Percentiles rank a stretch among this genome's conserved stretches.
Conservation (phyloP, 2,113 vertebrate species). For the Rissa tridactyla region DNA sequence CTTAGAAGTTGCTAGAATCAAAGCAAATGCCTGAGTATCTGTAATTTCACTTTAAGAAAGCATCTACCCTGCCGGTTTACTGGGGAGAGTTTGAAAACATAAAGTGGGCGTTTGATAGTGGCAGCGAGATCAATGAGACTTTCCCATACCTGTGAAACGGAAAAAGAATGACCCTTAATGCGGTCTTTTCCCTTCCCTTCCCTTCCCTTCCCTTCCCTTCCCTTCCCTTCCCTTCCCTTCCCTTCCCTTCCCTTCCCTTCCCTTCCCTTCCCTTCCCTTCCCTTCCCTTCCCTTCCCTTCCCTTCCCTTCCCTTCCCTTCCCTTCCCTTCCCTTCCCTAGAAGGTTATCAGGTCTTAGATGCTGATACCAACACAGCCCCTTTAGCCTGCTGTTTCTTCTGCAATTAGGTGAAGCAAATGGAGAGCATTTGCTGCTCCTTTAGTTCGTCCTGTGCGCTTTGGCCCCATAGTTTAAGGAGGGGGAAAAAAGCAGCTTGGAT, state of each 20-base stretch:
- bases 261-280: too few species aligned
- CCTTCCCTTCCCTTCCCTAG: not conserved
- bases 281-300: not conserved
- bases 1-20: not conserved
- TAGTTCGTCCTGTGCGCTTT: not conserved
- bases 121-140: not conserved
- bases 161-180: not conserved
- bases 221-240: not conserved
- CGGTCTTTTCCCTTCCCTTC: not conserved
- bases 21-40: not conserved
- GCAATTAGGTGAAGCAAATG: not conserved
- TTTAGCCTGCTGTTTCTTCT: not conserved
- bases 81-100: not conserved
- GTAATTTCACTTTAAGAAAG: not conserved
- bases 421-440: not conserved
- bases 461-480: not conserved
- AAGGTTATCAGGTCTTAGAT: not conserved
- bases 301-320: not conserved
- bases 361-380: not conserved
- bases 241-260: not conserved
- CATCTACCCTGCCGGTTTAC: not conserved
- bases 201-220: not conserved
- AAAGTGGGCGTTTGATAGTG: not conserved
- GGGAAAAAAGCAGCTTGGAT: not conserved
- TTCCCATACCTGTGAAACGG: not conserved